phyloP scores from a whole-genome alignment of 2,113 vertebrate genomes.

The Mesitornis unicolor region DNA sequence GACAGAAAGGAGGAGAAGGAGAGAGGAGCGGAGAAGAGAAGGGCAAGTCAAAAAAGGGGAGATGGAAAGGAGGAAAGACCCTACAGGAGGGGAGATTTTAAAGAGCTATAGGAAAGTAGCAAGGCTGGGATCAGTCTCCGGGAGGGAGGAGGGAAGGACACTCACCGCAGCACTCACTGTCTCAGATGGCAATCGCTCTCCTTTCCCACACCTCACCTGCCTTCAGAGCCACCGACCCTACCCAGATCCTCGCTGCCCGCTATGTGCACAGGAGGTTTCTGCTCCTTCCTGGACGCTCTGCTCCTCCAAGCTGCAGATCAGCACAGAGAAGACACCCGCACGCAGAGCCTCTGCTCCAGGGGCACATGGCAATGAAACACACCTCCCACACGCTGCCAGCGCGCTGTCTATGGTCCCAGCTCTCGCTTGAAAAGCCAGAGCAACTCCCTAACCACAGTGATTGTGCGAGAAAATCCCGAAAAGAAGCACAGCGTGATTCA shows the following conservation, averaged over 20 bases:
- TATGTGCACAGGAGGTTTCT: fast-evolving
- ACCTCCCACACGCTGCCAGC: slow-evolving; percentile 41
- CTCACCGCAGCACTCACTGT: neutral
- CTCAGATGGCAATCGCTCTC: neutral
- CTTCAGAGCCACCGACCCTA: neutral
- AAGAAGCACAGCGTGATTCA: neutral
- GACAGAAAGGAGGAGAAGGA: neutral
- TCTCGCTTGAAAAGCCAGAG: neutral
- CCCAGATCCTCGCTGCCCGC: neutral
- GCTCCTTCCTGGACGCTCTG: neutral
- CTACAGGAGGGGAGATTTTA: neutral
- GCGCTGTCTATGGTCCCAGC: neutral
- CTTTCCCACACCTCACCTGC: neutral
- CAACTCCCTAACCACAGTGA: neutral
- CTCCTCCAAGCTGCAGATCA: neutral
- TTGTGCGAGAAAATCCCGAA: neutral
- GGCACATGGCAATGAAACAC: slow-evolving; percentile 14
- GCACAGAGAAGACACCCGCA: neutral
- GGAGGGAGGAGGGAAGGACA: neutral
- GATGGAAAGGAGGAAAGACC: neutral
- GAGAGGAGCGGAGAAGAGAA: neutral
- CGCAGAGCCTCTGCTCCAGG: neutral
- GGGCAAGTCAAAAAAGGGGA: neutral
- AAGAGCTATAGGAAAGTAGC: neutral
- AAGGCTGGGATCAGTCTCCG: neutral